Evolutionary conservation across 2,113 vertebrate species (phyloP).

Genomic region (Sminthopsis crassicaudata): DNA sequence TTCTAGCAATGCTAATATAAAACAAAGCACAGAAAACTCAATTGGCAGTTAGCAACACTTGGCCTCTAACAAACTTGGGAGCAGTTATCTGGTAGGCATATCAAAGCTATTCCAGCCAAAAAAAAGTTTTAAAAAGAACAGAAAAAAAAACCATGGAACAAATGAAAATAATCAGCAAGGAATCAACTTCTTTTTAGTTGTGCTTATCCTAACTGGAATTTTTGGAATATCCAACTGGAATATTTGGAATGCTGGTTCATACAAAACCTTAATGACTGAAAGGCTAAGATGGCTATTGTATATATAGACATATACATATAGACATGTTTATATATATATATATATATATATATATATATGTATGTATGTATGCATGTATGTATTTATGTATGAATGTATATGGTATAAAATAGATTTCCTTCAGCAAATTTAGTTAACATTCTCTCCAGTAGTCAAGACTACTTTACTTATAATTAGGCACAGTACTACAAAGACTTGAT

Average conservation of each 20-base stretch:
- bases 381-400: background rate
- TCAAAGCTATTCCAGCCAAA: slow-evolving; percentile 36
- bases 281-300: background rate
- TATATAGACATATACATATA: too few species aligned
- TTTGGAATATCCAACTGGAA: too few species aligned
- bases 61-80: slow-evolving; percentile 50
- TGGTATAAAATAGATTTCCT: background rate
- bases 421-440: slow-evolving; percentile 22
- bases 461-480: slow-evolving; percentile 25
- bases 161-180: slow-evolving; percentile 37
- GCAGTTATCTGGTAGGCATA: background rate
- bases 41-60: slow-evolving; percentile 47
- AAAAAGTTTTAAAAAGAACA: slow-evolving; percentile 17
- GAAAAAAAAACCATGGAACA: background rate
- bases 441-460: background rate
- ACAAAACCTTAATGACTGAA: slow-evolving; percentile 23
- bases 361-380: too few species aligned
- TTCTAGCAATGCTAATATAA: slow-evolving; percentile 53
- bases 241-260: background rate
- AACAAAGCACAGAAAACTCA: slow-evolving; percentile 50
- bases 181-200: background rate
- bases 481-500: slow-evolving; percentile 40
- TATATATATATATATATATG: too few species aligned
- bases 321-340: too few species aligned
- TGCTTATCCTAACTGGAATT: background rate